A percentile compares a stretch with the other conserved stretches of the same genome.
Conservation (phyloP, 2,888 invertebrate genomes). For the Sycophila texana region DNA sequence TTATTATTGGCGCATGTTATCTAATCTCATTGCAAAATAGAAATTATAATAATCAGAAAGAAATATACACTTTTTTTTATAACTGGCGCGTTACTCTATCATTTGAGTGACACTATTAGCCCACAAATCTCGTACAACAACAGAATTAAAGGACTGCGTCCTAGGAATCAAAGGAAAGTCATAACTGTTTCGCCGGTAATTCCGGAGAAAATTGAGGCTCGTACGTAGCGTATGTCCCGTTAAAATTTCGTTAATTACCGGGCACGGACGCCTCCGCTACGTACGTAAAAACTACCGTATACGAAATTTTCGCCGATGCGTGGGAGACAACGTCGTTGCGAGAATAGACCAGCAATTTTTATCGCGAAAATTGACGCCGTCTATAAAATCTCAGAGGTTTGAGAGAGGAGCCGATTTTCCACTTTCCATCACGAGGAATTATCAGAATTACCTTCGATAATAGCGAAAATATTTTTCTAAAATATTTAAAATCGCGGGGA, state of each 20-base stretch:
- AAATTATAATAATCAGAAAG: too few relatives aligned
- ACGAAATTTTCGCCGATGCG: constrained; percentile 25
- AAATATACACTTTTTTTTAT: too few relatives aligned
- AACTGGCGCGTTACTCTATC: too few relatives aligned
- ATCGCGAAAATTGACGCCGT: constrained; percentile 34
- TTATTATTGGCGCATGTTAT: too few relatives aligned
- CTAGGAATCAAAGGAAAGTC: constrained; percentile 24
- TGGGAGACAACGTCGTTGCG: constrained; percentile 5
- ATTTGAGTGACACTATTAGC: too few relatives aligned
- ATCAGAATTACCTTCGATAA: background rate
- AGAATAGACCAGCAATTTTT: constrained; percentile 22
- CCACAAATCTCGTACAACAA: too few relatives aligned
- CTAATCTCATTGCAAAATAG: too few relatives aligned
- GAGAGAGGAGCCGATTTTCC: background rate
- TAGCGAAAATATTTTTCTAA: background rate
- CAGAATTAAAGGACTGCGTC: too few relatives aligned
- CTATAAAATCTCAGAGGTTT: background rate
- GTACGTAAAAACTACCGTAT: background rate
- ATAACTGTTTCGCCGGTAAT: constrained; percentile 14
- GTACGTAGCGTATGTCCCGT: background rate
- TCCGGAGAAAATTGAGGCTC: constrained; percentile 21
- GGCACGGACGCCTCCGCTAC: background rate
- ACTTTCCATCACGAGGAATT: too few relatives aligned
- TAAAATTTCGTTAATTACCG: constrained; percentile 44
- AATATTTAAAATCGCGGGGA: background rate